These are phyloP conservation scores for Phocoena sinus DNA, from an alignment of 2,113 vertebrate genomes.

Conservation along the genomic window DNA sequence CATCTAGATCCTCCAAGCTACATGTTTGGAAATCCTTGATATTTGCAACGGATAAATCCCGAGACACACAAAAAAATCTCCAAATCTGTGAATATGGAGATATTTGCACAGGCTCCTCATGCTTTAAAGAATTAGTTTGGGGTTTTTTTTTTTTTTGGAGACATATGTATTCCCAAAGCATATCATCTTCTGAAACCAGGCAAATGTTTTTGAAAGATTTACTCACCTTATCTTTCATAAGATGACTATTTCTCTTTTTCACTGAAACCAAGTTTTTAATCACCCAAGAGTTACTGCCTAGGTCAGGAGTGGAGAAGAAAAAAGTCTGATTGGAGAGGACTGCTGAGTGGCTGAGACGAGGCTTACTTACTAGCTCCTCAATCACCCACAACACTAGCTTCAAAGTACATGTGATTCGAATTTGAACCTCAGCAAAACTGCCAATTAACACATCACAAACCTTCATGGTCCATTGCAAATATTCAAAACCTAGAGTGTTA, in stretches of 20 bases:
- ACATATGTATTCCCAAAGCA: not conserved
- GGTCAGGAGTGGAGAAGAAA: not conserved
- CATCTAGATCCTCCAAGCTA: not conserved
- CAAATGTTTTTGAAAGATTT: not conserved
- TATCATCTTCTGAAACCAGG: not conserved
- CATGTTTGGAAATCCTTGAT: constrained; percentile 15
- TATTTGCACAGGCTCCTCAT: not conserved
- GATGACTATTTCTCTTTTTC: not conserved
- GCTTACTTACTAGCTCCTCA: constrained; percentile 28
- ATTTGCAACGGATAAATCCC: constrained; percentile 15
- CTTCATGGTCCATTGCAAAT: constrained; percentile 77
- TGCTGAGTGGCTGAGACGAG: not conserved
- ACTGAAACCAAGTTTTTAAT: constrained; percentile 41
- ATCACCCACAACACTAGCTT: constrained; percentile 55
- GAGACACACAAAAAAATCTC: not conserved
- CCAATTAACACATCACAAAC: constrained; percentile 79
- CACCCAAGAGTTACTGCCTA: not conserved
- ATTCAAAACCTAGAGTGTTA: constrained; percentile 77
- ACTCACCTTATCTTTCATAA: not conserved
- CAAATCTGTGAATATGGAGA: not conserved
- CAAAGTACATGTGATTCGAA: constrained; percentile 76
- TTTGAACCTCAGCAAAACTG: constrained; percentile 77
- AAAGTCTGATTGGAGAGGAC: not conserved
- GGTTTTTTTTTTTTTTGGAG: not conserved
- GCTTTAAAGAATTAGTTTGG: not conserved